Conservation (phyloP, 1,140 invertebrate genomes). For the Plodia interpunctella region DNA sequence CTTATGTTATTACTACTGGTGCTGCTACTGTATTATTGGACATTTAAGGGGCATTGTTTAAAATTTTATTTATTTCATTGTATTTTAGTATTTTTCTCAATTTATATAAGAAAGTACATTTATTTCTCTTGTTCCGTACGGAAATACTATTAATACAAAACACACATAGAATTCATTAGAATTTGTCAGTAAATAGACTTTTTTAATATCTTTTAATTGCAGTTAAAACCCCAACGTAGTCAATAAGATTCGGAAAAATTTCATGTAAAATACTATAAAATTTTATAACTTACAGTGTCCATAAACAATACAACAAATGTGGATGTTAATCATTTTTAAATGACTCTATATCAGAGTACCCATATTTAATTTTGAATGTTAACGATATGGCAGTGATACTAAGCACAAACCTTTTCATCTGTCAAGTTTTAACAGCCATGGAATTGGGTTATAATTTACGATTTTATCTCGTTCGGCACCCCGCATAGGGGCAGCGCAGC, state of each 20-base stretch:
- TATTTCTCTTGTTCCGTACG: no score
- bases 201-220: no score
- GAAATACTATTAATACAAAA: no score
- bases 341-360: conserved; percentile 49
- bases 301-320: conserved; percentile 23
- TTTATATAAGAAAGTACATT: no score
- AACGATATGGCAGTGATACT: conserved; percentile 58
- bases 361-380: conserved; percentile 65
- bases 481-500: conserved; percentile 67
- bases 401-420: conserved; percentile 72
- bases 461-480: conserved; percentile 68
- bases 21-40: neutral
- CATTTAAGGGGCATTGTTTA: neutral
- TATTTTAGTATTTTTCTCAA: no score
- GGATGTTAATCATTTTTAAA: conserved; percentile 52
- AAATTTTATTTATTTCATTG: neutral
- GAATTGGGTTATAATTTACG: conserved; percentile 76
- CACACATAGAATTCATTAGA: no score
- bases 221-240: no score
- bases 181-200: no score
- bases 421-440: conserved; percentile 71
- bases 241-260: no score
- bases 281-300: conserved; percentile 6
- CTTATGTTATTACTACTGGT: neutral
- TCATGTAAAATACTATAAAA: neutral